A percentile compares a stretch with the other conserved stretches of the same genome.
Conservation (phyloP, 2,888 invertebrate genomes). For the Mythimna pallens region DNA sequence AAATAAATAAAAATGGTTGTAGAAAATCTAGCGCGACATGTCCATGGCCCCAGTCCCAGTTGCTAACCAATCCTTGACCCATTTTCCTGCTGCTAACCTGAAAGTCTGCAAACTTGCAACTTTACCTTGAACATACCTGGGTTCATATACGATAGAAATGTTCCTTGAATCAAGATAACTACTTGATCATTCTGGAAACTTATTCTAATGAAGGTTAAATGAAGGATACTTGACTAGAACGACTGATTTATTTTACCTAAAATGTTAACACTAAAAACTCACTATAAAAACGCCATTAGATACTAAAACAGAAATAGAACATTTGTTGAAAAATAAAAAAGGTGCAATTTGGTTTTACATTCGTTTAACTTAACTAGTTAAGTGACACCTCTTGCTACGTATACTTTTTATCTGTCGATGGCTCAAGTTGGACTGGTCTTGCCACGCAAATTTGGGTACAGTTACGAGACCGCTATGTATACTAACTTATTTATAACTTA, state of each 20-base stretch:
- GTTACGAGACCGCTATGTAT: slow-evolving; percentile 46
- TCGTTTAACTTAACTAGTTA: slow-evolving; percentile 15
- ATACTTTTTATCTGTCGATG: neutral
- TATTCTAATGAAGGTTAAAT: slow-evolving; percentile 9
- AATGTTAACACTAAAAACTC: neutral
- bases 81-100: neutral
- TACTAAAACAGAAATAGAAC: slow-evolving; percentile 17
- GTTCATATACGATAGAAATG: neutral
- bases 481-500: slow-evolving; percentile 54
- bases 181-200: slow-evolving; percentile 18
- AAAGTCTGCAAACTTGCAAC: neutral
- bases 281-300: slow-evolving; percentile 9
- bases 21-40: neutral
- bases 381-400: neutral
- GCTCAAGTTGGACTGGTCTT: slow-evolving; percentile 20
- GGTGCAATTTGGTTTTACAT: slow-evolving; percentile 34
- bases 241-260: slow-evolving; percentile 6
- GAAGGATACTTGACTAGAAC: slow-evolving; percentile 22
- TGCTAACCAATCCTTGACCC: slow-evolving; percentile 25
- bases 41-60: slow-evolving; percentile 3
- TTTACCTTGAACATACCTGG: slow-evolving; percentile 27
- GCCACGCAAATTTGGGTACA: slow-evolving; percentile 38
- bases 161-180: neutral
- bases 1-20: neutral
- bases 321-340: slow-evolving; percentile 14